These are phyloP conservation scores for Ornithoptera alexandrae DNA, from an alignment of 2,888 invertebrate species.

Conservation along the genomic window DNA sequence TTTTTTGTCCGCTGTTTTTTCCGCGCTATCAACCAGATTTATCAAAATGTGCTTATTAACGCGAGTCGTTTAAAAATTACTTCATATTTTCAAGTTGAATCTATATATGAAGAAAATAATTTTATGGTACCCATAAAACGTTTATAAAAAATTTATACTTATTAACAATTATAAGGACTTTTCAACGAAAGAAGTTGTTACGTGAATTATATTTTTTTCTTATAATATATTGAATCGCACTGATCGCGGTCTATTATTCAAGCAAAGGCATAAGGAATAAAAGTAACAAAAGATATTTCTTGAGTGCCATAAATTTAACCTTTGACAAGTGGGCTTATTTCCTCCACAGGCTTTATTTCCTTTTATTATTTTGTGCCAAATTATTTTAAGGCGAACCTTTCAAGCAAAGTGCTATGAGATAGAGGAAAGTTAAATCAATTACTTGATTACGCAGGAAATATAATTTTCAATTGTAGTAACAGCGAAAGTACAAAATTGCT, in stretches of 20 bases:
- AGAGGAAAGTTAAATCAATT: constrained; percentile 60
- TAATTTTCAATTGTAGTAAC: constrained; percentile 38
- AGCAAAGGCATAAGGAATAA: constrained; percentile 3
- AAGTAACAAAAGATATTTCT: constrained; percentile 18
- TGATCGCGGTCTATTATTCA: constrained; percentile 9
- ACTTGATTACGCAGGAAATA: constrained; percentile 41
- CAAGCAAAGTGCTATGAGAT: constrained; percentile 52
- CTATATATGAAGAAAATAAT: too few species aligned
- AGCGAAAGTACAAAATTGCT: constrained; percentile 35
- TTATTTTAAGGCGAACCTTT: constrained; percentile 60
- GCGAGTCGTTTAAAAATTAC: too few species aligned
- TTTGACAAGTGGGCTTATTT: constrained; percentile 29
- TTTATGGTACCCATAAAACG: too few species aligned
- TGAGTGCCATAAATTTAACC: constrained; percentile 25
- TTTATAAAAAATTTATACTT: too few species aligned
- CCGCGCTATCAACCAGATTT: neutral
- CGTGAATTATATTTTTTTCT: too few species aligned
- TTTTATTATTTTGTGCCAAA: constrained; percentile 49
- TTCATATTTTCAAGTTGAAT: too few species aligned
- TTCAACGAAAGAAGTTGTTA: too few species aligned
- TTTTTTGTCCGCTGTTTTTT: neutral
- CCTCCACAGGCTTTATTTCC: constrained; percentile 30
- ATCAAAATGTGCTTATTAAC: too few species aligned
- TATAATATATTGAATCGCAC: neutral
- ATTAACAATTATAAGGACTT: too few species aligned